Evolutionary conservation across 2,797 vertebrate species (phyloP), one percentile per base, ranked within the genome.

Genomic region (Falco naumanni): DNA sequence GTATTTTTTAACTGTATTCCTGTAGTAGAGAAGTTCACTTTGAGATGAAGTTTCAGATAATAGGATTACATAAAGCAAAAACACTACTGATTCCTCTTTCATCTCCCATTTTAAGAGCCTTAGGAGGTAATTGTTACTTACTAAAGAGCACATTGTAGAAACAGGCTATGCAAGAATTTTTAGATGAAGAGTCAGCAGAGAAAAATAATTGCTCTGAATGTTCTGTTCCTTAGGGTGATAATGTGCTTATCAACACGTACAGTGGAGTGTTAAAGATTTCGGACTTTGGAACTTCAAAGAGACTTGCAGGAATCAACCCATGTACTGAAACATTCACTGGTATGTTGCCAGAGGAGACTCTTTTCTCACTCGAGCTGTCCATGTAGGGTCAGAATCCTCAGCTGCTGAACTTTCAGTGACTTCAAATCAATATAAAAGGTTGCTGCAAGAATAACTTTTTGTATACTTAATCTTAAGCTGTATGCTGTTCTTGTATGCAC

Each of bases 311-410:
- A 96, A 99, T 99, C 97, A 99, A 99, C 96, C 99, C 99, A 34
- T 99, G 99, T 97, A 99, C 99, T 18, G 99, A 99, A 98, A 99
- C 99, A 5, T 99, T 99, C 96, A 99, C 99, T 97, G 99, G 99
- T 99, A 99, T 77, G 93, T 96, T 93, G 84, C 51, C 87, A 84
- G 63, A 63, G 63, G 26, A 93, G 53, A 22, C 8, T 54, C 34
- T 51, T 43, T 87, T 82, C 83, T 90, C 43, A 20, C 57, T 91
- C 0, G 0, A 70, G 39, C 66, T 77, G 69, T 37, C 33, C 29
- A 3, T 61, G 45, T 65, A 72, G 77, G 81, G 84, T 89, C 70
- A 89, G 75, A 87, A 84, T 80, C 47, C 72, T 78, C 39, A 83
- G 86, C 69, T 56, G 39, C 77, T 84, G 81, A 85, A 92, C 84